Evolutionary conservation across 2,888 invertebrate species (phyloP), one percentile per base, ranked within the genome.

Genomic region (Tetropium fuscum): DNA sequence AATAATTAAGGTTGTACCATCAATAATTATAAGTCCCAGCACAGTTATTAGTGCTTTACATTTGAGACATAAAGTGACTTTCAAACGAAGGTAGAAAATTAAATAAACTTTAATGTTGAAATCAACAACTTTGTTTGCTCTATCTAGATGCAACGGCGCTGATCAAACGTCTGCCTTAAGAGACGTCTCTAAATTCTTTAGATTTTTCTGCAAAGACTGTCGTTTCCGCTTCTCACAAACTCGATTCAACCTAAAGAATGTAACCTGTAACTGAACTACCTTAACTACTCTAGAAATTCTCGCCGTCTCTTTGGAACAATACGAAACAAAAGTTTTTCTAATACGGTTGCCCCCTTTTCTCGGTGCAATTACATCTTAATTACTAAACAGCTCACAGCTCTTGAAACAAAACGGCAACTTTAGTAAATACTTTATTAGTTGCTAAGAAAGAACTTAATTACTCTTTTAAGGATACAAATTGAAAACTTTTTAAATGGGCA

Each of bases 311-410:
- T 43, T 10, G 34, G 25, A 53, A 53, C 53, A 53, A 53, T 34
- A 43, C 20, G 53, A 40, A 53, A 53, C 53, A 43, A 53, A 53
- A 53, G 56, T 66, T 66, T 61, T 60, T 58, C 63, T 66, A 60
- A 66, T 60, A 56, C 63, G 19, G 45, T 38, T 36, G 61, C 53
- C 49, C 54, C 55, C 54, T 53, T 59, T 65, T 57, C 48, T 18
- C 57, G 43, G 44, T 55, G 56, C 66, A 66, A 66, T 62, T 64
- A 66, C 63, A 59, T 61, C 66, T 63, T 66, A 63, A 66, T 66
- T 66, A 63, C 58, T 44, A 65, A 51, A 30, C 57, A 48, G 55
- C 64, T 51, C 60, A n/a, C n/a, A 61, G 55, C 45, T 57, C 48
- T 45, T 10, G 48, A 43, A 27, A 20, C 34, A 20, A 36, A 55